A percentile compares a stretch with the other conserved stretches of the same genome.
phyloP scores from a whole-genome alignment of 2,797 vertebrate genomes.

The Cygnus olor region DNA sequence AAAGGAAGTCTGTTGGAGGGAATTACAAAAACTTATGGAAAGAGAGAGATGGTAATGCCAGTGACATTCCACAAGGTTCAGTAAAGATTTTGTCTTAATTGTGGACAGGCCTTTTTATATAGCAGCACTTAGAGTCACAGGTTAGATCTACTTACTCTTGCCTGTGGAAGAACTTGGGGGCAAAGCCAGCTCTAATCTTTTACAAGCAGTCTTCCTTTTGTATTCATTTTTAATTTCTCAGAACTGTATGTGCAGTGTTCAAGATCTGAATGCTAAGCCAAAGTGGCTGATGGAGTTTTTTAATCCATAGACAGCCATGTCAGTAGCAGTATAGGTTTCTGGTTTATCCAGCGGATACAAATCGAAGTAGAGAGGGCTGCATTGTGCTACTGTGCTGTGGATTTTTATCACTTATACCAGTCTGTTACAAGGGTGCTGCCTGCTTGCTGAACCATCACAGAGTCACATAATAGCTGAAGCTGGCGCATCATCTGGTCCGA shows the following conservation, averaged over 20 bases:
- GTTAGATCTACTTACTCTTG: not conserved
- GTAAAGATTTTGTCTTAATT: not conserved
- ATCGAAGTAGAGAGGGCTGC: fast-evolving
- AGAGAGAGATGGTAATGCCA: not conserved
- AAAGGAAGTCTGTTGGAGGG: not conserved
- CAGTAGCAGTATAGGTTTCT: not conserved
- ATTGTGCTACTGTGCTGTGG: not conserved
- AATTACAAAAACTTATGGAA: not conserved
- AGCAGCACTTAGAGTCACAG: not conserved
- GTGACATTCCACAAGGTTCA: not conserved
- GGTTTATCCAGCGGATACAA: not conserved
- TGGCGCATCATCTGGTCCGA: not conserved
- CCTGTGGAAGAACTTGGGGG: not conserved
- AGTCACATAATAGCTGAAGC: not conserved
- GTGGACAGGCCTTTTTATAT: not conserved
- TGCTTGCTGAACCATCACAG: not conserved
- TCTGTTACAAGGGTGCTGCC: not conserved
- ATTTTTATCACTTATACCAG: not conserved
- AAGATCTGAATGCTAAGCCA: not conserved
- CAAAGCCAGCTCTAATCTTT: not conserved
- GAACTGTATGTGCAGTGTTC: not conserved
- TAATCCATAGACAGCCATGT: not conserved
- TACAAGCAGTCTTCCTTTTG: not conserved
- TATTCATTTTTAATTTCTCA: not conserved
- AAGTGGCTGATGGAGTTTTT: not conserved